Percentiles rank a stretch among this genome's conserved stretches.
Conservation (phyloP, 2,113 vertebrate species). For the Hystrix brachyura region DNA sequence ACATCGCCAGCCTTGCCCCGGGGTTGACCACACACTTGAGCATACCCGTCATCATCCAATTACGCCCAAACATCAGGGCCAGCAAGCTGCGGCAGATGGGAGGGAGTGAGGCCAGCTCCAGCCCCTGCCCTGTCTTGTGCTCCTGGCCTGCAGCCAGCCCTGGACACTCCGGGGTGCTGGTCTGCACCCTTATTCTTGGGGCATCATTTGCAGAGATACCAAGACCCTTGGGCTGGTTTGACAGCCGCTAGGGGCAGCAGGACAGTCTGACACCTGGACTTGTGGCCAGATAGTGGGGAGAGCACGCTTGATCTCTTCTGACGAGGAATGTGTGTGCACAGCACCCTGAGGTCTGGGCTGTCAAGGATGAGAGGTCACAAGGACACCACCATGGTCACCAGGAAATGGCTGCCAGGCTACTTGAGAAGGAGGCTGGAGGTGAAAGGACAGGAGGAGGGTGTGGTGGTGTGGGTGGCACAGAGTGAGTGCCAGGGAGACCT, state of each 20-base stretch:
- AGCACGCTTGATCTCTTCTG: not conserved
- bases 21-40: conserved; percentile 41
- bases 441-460: rapidly evolving
- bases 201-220: not conserved
- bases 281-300: not conserved
- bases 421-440: not conserved
- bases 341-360: not conserved
- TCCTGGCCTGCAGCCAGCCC: not conserved
- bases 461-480: too few relatives aligned
- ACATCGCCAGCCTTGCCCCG: not conserved
- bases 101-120: not conserved
- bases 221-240: not conserved
- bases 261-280: not conserved
- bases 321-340: rapidly evolving
- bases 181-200: not conserved
- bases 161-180: not conserved
- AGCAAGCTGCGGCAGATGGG: not conserved
- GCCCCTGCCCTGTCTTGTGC: not conserved
- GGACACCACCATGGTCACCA: not conserved
- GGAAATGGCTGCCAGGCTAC: not conserved
- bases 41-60: conserved; percentile 29
- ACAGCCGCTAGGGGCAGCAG: not conserved
- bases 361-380: not conserved
- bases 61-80: not conserved
- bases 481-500: too few relatives aligned